phyloP scores from a whole-genome alignment of 2,797 vertebrate species.

The Propithecus perrieri region DNA sequence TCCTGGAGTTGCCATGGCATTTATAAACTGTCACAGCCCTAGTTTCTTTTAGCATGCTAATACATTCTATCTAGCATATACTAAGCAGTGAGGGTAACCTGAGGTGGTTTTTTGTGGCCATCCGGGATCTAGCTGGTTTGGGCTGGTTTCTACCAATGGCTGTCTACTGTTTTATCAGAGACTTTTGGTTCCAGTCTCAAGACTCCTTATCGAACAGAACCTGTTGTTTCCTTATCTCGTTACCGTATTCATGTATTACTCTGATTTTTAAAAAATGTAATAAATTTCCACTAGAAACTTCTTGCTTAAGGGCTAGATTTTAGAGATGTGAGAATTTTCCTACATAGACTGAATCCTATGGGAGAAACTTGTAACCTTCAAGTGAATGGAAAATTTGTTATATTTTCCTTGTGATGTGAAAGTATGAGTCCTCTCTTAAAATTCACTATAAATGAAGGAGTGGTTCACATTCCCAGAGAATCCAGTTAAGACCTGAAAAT shows the following conservation, averaged over 20 bases:
- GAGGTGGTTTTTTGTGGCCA: too few species aligned
- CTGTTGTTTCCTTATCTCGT: background rate
- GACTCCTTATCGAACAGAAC: too few species aligned
- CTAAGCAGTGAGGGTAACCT: too few species aligned
- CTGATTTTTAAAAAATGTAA: background rate
- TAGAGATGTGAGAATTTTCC: background rate
- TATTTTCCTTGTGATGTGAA: background rate
- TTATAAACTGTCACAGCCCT: too few species aligned
- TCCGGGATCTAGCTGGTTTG: too few species aligned
- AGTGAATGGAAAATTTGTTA: background rate
- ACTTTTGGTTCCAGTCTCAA: too few species aligned
- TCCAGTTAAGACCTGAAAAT: background rate
- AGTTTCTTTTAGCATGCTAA: too few species aligned
- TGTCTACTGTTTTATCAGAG: too few species aligned
- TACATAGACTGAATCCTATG: background rate
- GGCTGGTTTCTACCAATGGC: too few species aligned
- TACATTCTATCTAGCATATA: too few species aligned
- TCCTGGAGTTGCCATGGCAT: too few species aligned
- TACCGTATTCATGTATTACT: background rate
- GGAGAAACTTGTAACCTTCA: background rate
- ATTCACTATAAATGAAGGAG: background rate
- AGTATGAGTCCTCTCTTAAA: background rate
- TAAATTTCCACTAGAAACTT: background rate
- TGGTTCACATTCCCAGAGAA: slow-evolving; percentile 12
- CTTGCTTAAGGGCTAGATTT: background rate